phyloP scores from a whole-genome alignment of 2,113 vertebrate genomes.

The Sakesphorus luctuosus region DNA sequence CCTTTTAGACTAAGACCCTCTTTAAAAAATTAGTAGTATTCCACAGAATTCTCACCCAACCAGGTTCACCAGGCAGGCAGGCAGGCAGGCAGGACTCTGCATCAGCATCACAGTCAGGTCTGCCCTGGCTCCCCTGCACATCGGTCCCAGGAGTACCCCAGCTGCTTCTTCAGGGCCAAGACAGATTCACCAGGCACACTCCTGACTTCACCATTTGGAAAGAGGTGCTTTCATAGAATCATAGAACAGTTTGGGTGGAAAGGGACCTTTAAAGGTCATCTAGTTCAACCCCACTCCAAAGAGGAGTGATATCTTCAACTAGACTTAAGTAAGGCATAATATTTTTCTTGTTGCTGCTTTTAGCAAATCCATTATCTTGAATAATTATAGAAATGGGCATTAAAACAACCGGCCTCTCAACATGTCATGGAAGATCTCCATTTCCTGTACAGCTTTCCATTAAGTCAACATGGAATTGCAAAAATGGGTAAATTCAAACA shows the following conservation, averaged over 20 bases:
- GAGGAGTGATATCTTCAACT: neutral
- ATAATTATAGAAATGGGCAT: neutral
- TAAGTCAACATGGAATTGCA: neutral
- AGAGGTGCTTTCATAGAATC: neutral
- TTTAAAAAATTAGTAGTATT: neutral
- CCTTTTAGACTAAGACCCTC: neutral
- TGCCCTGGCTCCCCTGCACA: neutral
- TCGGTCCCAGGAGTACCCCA: neutral
- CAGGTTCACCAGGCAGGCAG: neutral
- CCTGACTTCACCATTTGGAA: neutral
- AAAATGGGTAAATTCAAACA: neutral
- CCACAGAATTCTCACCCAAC: neutral
- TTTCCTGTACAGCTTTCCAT: neutral
- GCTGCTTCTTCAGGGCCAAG: neutral
- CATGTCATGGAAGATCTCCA: neutral
- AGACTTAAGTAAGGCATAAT: neutral
- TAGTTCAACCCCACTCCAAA: neutral
- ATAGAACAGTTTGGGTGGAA: neutral
- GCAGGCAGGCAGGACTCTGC: neutral
- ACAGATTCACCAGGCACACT: neutral
- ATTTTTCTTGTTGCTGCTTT: neutral
- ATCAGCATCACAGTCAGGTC: neutral
- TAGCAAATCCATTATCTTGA: neutral
- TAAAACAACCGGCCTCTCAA: neutral
- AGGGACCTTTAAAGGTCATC: neutral